Base-by-base conservation (phyloP, 2,797 vertebrate species). In the Neoniphon sammara region DNA sequence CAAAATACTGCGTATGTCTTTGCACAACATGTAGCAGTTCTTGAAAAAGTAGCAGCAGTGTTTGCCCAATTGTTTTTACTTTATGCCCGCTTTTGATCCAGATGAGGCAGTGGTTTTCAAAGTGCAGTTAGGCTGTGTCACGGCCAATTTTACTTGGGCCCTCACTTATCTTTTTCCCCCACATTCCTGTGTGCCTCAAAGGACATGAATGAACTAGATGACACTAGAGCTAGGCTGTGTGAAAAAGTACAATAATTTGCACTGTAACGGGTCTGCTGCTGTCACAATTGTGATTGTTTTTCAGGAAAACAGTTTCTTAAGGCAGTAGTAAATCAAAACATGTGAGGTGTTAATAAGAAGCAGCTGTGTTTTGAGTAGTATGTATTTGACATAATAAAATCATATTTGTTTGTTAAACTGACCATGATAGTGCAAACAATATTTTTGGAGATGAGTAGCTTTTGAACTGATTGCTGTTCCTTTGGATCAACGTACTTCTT, bases 391-490 rank as follows among this genome's bases (percentile, higher is more conserved):
- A 47, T n/a, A 50, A 10, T 50, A n/a, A 50, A n/a, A n/a, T 47
- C 15, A 34, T 27, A 27, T 27, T 39, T 46, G 44, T 46, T 17
- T 17, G 44, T 27, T 53, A 18, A 7, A 59, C 25, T 31, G 14
- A 17, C 44, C 46, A 5, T 64, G 34, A 23, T 54, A 25, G 36
- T 23, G 25, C 3, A 9, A 64, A 8, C 1, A 9, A 3, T 18
- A 9, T 50, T 3, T 25, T 27, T 31, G 7, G 2, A 53, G 55
- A 59, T 77, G 10, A 81, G 23, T 50, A 54, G 71, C 49, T 58
- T 78, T 68, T 71, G 8, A 63, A 56, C 10, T 64, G 1, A 20
- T 5, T 34, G 25, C 34, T 52, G 50, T 59, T 72, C 70, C 62
- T 75, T 30, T 52, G 21, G 17, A 18, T 2, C 15, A 63, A 7